A percentile compares a stretch with the other conserved stretches of the same genome.
These are phyloP conservation scores for Tonatia bakeri DNA, from an alignment of 2,113 vertebrate species.

Conservation along the genomic window DNA sequence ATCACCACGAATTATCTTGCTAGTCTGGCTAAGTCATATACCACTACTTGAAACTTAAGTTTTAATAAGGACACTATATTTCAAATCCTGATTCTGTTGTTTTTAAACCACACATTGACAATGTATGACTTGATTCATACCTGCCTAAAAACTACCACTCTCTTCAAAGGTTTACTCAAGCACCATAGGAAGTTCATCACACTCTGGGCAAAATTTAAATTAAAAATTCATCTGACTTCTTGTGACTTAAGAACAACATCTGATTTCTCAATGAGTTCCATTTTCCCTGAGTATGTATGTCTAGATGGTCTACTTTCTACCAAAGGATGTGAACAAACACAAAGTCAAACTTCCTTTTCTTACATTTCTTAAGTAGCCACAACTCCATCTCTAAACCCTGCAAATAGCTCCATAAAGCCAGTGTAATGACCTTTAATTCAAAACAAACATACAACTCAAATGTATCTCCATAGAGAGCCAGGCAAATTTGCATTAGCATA, in stretches of 20 bases:
- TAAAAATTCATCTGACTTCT: slow-evolving; percentile 60
- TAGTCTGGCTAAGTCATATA: slow-evolving; percentile 11
- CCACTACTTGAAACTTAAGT: background rate
- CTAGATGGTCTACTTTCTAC: slow-evolving; percentile 68
- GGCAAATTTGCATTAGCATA: slow-evolving; percentile 21
- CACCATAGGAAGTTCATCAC: slow-evolving; percentile 54
- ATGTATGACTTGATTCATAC: slow-evolving; percentile 40
- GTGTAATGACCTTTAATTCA: slow-evolving; percentile 18
- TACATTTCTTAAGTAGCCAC: background rate
- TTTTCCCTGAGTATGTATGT: slow-evolving; percentile 64
- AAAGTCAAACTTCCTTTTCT: slow-evolving; percentile 62
- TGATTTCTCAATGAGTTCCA: slow-evolving; percentile 66
- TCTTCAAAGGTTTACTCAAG: slow-evolving; percentile 71
- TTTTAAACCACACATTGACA: slow-evolving; percentile 49
- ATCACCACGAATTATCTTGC: slow-evolving; percentile 22
- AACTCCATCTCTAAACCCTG: slow-evolving; percentile 21
- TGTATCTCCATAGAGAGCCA: background rate
- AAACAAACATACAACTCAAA: slow-evolving; percentile 25
- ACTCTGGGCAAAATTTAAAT: slow-evolving; percentile 60
- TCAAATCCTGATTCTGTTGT: background rate
- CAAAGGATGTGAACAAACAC: slow-evolving; percentile 71
- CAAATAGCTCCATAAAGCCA: slow-evolving; percentile 11
- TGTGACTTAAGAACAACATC: slow-evolving; percentile 63
- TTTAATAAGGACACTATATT: background rate
- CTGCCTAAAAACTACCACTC: slow-evolving; percentile 67